A percentile compares a stretch with the other conserved stretches of the same genome.
These are phyloP conservation scores for Aphis gossypii DNA, from an alignment of 1,140 invertebrate species.

Conservation along the genomic window DNA sequence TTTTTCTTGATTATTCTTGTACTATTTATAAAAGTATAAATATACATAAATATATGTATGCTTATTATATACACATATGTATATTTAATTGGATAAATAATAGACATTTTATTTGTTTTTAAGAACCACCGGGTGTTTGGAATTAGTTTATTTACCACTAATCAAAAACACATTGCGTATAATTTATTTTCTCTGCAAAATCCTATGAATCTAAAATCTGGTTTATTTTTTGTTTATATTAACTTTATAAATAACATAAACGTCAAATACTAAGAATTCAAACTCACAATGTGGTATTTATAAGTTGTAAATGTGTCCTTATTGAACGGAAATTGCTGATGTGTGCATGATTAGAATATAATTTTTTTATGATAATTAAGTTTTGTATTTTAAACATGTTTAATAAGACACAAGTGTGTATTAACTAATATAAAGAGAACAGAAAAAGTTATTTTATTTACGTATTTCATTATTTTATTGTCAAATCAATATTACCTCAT, in stretches of 20 bases:
- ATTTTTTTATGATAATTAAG: not conserved
- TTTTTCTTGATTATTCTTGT: not conserved
- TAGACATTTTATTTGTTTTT: slow-evolving; percentile 24
- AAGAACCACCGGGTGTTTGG: not conserved
- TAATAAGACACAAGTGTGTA: not conserved
- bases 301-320: slow-evolving; percentile 3
- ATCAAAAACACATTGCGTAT: slow-evolving; percentile 3
- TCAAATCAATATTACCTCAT: not conserved
- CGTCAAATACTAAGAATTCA: slow-evolving; percentile 17
- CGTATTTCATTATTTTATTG: not conserved
- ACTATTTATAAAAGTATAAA: not conserved
- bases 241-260: not conserved
- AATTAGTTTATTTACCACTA: slow-evolving; percentile 34
- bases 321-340: not conserved
- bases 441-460: not conserved
- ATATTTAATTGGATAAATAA: slow-evolving; percentile 28
- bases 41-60: not conserved
- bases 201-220: slow-evolving; percentile 1
- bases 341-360: not conserved
- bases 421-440: not conserved
- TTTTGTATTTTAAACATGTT: not conserved
- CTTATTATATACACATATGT: not conserved
- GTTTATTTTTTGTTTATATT: slow-evolving; percentile 40
- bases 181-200: not conserved
- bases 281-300: slow-evolving; percentile 17